Base-by-base conservation (phyloP, 2,888 invertebrate species). In the Erebia aethiops region DNA sequence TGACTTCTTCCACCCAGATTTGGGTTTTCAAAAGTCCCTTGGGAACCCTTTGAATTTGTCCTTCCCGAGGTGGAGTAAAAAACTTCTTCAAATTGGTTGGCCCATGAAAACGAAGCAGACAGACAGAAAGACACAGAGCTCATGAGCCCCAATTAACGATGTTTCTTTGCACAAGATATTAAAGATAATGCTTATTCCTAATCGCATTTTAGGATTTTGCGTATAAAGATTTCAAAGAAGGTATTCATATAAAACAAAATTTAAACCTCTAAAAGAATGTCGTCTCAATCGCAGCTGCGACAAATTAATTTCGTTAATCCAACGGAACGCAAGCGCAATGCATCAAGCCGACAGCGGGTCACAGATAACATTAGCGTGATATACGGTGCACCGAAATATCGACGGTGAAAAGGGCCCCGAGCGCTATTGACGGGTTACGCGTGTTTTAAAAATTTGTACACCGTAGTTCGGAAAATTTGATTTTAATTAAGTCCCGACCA, bases 301-400 rank as follows among this genome's bases (percentile, higher is more conserved):
- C 91, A 91, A 92, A 92, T 92, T 92, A 92, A 92, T 92, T 91
- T 89, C 80, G 87, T 91, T 90, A 91, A 92, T 91, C 91, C 89
- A 87, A 81, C 78, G 78, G 79, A 81, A 85, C 86, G 84, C 87
- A 80, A 77, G 81, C 84, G 90, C 92, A 84, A 92, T 92, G 87
- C 82, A 90, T 92, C 92, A 92, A 80, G 77, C 41, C 67, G 92
- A 92, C 92, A 90, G 90, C 84, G 83, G 81, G 77, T 81, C 77
- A 77, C 80, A 84, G 91, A 91, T 91, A 91, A 89, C 90, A 88
- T 87, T 88, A 87, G 83, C 82, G 86, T 92, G 91, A 92, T 92
- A 89, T 91, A 92, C 85, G 87, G 79, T 77, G 79, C 79, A 76
- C 86, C 87, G 79, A 87, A 86, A 82, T 79, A 78, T 77, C 77